Base-by-base conservation (phyloP, 2,888 invertebrate genomes). In the Hirtodrosophila duncani region DNA sequence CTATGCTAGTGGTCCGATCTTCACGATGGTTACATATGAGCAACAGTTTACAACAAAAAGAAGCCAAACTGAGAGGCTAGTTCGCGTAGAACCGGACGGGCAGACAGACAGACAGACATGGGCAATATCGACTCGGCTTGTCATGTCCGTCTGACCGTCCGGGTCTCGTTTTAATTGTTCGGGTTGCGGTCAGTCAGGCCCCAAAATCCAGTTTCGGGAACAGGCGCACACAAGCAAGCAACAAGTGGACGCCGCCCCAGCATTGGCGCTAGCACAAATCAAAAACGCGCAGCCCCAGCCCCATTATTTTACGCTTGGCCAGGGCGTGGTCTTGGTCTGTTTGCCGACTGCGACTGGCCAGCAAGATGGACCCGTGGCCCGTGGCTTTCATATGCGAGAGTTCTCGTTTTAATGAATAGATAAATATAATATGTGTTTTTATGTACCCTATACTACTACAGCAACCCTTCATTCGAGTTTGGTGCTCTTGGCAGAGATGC, bases 121-220 rank as follows among this genome's bases (percentile, higher is more conserved):
- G 51, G 41, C 49, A 42, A 36, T 53, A 60, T 46, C 43, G 42
- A 46, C 46, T n/a, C n/a, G n/a, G 63, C 26, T 34, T 30, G 41
- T 34, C 67, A 53, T 72, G 72, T 72, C 79, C 71, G 74, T 75
- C 79, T n/a, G n/a, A n/a, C n/a, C n/a, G n/a, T n/a, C 79, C 69
- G 75, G 38, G 36, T 24, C 48, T n/a, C n/a, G n/a, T 67, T 57
- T 59, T 53, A 62, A 57, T 67, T 74, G 72, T 80, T n/a, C n/a
- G n/a, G n/a, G n/a, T n/a, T n/a, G 83, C 82, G 85, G 85, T 85
- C 85, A 85, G 84, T 85, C 84, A 81, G 84, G 83, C 85, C 85
- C 85, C 85, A 85, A 85, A 84, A 85, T 83, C 82, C 83, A 83
- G 85, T 84, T 82, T 75, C 63, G 67, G 59, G 75, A 85, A 80